These are phyloP conservation scores for Papilio polytes DNA, from an alignment of 1,140 invertebrate species.

Conservation along the genomic window DNA sequence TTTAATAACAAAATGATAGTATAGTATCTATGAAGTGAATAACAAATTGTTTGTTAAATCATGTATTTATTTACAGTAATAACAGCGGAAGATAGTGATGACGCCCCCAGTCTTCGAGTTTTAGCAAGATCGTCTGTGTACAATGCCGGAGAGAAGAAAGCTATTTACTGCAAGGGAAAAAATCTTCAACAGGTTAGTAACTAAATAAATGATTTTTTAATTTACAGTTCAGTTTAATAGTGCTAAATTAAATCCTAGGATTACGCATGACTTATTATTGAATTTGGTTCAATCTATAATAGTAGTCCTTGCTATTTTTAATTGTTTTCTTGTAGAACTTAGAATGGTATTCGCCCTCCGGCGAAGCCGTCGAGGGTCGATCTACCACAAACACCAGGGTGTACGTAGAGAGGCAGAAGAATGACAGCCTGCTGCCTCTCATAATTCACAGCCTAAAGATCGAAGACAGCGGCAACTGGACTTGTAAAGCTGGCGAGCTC, in stretches of 20 bases:
- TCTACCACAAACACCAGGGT: constrained; percentile 64
- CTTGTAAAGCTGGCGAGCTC: constrained; percentile 66
- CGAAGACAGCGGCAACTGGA: constrained; percentile 72
- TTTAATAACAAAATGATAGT: no score
- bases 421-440: constrained; percentile 59
- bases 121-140: constrained; percentile 67
- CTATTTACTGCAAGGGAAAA: constrained; percentile 70
- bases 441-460: constrained; percentile 68
- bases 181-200: constrained; percentile 59
- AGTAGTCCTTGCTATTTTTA: background rate
- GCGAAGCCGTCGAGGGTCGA: constrained; percentile 56
- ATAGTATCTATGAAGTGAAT: no score
- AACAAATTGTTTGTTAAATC: no score
- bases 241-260: no score
- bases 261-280: no score
- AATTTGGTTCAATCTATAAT: no score
- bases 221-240: no score
- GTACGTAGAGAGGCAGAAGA: constrained; percentile 63
- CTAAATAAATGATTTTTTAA: background rate
- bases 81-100: constrained; percentile 55
- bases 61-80: constrained; percentile 51
- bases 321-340: constrained; percentile 57
- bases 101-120: constrained; percentile 58
- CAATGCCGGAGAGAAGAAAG: constrained; percentile 68
- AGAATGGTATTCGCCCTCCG: constrained; percentile 68